phyloP scores from a whole-genome alignment of 1,140 invertebrate genomes.

The Venustaconcha ellipsiformis region DNA sequence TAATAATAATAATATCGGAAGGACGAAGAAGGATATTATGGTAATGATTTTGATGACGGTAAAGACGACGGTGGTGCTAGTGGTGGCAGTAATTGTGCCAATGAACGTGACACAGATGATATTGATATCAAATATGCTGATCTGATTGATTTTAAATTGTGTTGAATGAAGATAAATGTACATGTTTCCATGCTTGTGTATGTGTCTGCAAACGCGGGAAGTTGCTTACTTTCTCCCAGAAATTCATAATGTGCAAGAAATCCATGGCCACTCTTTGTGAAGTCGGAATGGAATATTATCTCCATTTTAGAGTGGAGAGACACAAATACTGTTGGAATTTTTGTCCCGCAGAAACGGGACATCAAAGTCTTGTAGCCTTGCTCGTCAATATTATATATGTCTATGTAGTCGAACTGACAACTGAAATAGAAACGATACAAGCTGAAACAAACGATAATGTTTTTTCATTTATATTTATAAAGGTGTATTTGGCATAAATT shows the following conservation, averaged over 20 bases:
- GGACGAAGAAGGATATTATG: too few relatives aligned
- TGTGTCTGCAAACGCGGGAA: too few relatives aligned
- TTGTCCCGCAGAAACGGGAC: slow-evolving; percentile 45
- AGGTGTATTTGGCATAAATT: not conserved
- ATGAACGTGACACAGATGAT: too few relatives aligned
- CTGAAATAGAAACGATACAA: slow-evolving; percentile 29
- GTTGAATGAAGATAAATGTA: too few relatives aligned
- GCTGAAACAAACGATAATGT: not conserved
- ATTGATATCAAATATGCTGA: too few relatives aligned
- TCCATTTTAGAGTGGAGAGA: slow-evolving; percentile 56
- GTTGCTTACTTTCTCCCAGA: slow-evolving; percentile 48
- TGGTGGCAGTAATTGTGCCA: too few relatives aligned
- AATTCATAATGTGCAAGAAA: slow-evolving; percentile 55
- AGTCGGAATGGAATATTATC: slow-evolving; percentile 55
- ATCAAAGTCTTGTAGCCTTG: slow-evolving; percentile 44
- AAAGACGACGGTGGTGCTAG: too few relatives aligned
- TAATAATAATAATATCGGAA: too few relatives aligned
- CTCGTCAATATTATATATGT: slow-evolving; percentile 50
- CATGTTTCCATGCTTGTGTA: too few relatives aligned
- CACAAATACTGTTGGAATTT: slow-evolving; percentile 45
- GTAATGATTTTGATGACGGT: too few relatives aligned
- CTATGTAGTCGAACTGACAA: slow-evolving; percentile 58
- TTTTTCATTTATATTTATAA: not conserved
- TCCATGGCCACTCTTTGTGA: slow-evolving; percentile 45
- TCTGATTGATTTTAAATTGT: too few relatives aligned